Conservation (phyloP, 2,113 vertebrate species). For the Microcebus tavaratra region DNA sequence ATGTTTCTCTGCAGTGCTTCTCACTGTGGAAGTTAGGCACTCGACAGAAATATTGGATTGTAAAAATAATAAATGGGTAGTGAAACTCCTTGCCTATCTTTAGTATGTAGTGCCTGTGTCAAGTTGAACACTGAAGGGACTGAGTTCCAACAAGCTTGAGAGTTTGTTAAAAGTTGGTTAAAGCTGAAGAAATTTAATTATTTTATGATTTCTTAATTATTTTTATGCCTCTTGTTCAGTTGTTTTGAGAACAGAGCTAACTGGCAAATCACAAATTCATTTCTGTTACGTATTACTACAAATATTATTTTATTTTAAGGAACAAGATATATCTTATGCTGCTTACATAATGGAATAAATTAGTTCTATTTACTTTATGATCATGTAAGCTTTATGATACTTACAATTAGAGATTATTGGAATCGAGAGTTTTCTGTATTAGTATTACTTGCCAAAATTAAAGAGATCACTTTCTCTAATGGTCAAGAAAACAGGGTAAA, state of each 20-base stretch:
- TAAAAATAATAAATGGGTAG: conserved; percentile 72
- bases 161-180: not conserved
- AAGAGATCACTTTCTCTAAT: not conserved
- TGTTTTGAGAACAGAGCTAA: not conserved
- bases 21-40: conserved; percentile 56
- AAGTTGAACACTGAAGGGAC: not conserved
- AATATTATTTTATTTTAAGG: not conserved
- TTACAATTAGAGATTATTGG: not conserved
- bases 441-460: not conserved
- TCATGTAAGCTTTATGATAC: not conserved
- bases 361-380: not conserved
- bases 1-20: conserved; percentile 49
- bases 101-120: conserved; percentile 30
- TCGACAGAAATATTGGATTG: conserved; percentile 66
- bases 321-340: not conserved
- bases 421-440: not conserved
- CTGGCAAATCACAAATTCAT: not conserved
- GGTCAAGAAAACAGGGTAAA: not conserved
- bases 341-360: not conserved
- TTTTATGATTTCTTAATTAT: not conserved
- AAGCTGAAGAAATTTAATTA: not conserved
- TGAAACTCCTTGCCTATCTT: conserved; percentile 51
- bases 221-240: not conserved
- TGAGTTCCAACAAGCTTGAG: not conserved
- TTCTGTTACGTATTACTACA: not conserved